phyloP scores from a whole-genome alignment of 2,797 vertebrate genomes.

The Phoxinus dragarum region DNA sequence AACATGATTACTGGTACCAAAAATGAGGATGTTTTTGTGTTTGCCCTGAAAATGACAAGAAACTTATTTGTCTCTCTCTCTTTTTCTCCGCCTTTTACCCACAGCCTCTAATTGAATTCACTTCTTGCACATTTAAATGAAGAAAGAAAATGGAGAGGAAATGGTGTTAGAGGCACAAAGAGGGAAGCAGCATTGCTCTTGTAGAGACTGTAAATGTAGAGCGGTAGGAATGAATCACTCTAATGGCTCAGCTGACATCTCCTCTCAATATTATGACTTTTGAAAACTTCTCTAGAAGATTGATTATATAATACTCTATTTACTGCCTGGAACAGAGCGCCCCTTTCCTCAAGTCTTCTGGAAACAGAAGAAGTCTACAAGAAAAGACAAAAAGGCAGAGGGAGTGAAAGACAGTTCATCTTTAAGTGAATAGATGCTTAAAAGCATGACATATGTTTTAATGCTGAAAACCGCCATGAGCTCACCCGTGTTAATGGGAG shows the following conservation, averaged over 20 bases:
- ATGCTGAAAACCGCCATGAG: constrained; percentile 9
- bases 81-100: neutral
- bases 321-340: constrained; percentile 73
- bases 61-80: constrained; percentile 42
- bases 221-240: constrained; percentile 84
- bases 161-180: constrained; percentile 76
- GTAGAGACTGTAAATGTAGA: constrained; percentile 84
- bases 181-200: constrained; percentile 81
- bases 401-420: neutral
- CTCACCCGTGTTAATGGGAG: constrained; percentile 4
- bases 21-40: constrained; percentile 51
- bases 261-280: constrained; percentile 86
- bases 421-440: constrained; percentile 26
- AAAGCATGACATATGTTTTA: constrained; percentile 34
- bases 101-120: constrained; percentile 75
- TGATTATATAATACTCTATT: constrained; percentile 85
- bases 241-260: constrained; percentile 84
- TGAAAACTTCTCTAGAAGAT: constrained; percentile 78
- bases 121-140: constrained; percentile 82
- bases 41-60: constrained; percentile 54
- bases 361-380: constrained; percentile 48
- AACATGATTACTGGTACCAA: constrained; percentile 2
- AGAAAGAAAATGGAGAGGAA: constrained; percentile 80
- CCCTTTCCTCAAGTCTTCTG: constrained; percentile 58
- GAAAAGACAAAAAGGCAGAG: constrained; percentile 37